A percentile compares a stretch with the other conserved stretches of the same genome.
phyloP scores from a whole-genome alignment of 2,888 invertebrate species.

The Rhaphigaster nebulosa region DNA sequence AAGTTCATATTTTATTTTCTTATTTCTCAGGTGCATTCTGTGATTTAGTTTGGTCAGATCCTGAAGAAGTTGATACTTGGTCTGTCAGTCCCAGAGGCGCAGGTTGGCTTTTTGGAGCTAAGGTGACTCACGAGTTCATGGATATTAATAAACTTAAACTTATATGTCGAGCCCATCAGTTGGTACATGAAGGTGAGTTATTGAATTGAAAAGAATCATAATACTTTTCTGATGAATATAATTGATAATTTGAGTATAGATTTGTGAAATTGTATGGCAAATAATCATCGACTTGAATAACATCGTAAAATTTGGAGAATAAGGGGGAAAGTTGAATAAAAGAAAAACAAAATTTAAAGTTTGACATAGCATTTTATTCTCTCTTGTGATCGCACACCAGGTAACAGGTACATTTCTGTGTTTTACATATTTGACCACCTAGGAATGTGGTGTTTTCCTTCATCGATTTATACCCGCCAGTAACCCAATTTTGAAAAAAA shows the following conservation, averaged over 20 bases:
- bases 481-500: too few relatives aligned
- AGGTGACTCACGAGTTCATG: conserved; percentile 95
- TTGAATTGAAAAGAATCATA: not conserved
- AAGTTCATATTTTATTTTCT: not conserved
- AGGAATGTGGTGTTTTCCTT: too few relatives aligned
- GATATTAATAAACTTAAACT: conserved; percentile 90
- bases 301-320: too few relatives aligned
- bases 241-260: not conserved
- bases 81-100: conserved; percentile 95
- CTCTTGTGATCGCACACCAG: too few relatives aligned
- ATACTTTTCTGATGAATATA: not conserved
- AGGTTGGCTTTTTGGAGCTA: conserved; percentile 96
- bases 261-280: too few relatives aligned
- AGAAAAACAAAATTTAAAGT: too few relatives aligned
- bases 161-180: conserved; percentile 98
- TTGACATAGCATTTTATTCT: too few relatives aligned
- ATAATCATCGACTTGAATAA: too few relatives aligned
- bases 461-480: too few relatives aligned
- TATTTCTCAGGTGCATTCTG: conserved; percentile 83
- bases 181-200: conserved; percentile 93
- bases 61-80: conserved; percentile 96
- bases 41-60: conserved; percentile 99
- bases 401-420: too few relatives aligned
- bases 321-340: too few relatives aligned
- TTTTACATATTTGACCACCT: too few relatives aligned